Percentiles rank a stretch among this genome's conserved stretches.
These are phyloP conservation scores for Leucoraja erinaceus DNA, from an alignment of 2,113 vertebrate species.

Conservation along the genomic window DNA sequence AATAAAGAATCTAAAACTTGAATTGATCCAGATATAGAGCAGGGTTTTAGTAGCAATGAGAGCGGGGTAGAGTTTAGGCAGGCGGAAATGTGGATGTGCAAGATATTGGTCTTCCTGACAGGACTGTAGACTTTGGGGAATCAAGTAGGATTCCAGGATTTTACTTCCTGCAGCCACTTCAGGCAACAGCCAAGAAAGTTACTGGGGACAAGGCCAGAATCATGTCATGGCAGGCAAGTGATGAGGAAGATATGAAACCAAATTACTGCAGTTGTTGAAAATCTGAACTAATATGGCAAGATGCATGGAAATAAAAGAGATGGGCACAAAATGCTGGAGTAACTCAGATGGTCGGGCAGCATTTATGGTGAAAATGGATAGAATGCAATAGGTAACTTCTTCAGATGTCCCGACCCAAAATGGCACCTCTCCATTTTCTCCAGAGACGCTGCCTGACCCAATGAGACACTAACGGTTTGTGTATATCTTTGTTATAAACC, in stretches of 20 bases:
- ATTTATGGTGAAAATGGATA: too few relatives aligned
- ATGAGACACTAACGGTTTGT: too few relatives aligned
- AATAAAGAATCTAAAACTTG: not conserved
- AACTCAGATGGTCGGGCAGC: too few relatives aligned
- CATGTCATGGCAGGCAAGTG: not conserved
- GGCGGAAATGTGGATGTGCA: not conserved
- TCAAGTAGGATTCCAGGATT: not conserved
- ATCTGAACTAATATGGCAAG: too few relatives aligned
- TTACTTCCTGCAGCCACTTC: not conserved
- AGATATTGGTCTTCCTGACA: not conserved
- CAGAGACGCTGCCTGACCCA: too few relatives aligned
- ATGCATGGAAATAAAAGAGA: too few relatives aligned
- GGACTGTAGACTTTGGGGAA: not conserved
- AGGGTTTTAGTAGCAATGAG: not conserved
- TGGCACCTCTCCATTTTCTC: too few relatives aligned
- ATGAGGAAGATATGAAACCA: not conserved
- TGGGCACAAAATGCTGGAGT: too few relatives aligned
- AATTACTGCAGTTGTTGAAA: too few relatives aligned
- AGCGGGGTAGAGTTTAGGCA: not conserved
- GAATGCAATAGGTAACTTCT: too few relatives aligned
- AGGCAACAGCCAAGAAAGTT: not conserved
- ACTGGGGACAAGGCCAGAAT: not conserved
- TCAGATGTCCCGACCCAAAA: too few relatives aligned
- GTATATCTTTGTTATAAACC: too few relatives aligned
- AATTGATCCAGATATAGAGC: not conserved